Base-by-base conservation (phyloP, 2,797 vertebrate species). In the Eleutherodactylus coqui region DNA sequence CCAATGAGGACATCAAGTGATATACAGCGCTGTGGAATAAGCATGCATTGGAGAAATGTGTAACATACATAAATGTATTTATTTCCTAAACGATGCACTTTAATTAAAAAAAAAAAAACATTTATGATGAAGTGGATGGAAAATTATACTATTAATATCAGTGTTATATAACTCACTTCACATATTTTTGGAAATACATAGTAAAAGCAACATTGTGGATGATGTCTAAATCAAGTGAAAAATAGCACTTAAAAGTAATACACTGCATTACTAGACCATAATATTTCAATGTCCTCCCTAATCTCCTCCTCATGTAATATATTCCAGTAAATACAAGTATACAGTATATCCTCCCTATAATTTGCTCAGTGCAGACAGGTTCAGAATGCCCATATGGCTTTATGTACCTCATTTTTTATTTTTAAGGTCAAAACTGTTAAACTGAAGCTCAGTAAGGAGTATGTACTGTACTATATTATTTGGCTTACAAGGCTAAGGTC, bases 401-500 rank as follows among this genome's bases (percentile, higher is more conserved):
- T 51, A 29, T 51, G 16, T 76, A 51, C n/a, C 24, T 27, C 47
- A 17, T 19, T 64, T 19, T 64, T 17, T 34, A 34, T 32, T 62
- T 32, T 36, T 55, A 77, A 55, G 32, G 49, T 55, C 29, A 55
- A 17, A 9, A 77, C 32, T 77, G 75, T 55, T 36, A 55, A 77
- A 77, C 32, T 55, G 32, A 43, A 27, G 11, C 32, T n/a, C 3
- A 55, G 49, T 77, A 17, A 77, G 75, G 38, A 29, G 6, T 43
- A 29, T 79, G 76, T 60, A 60, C 14, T 79, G 53, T 43, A 43
- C 60, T 60, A 16, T 79, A 41, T 62, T 24, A 60, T 43, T 4
- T 60, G 55, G 49, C 24, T 55, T 78, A 79, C 76, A 79, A 62
- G 77, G 29, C 21, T 78, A 78, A 78, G 34, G 75, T 58, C 75